phyloP scores from a whole-genome alignment of 2,888 invertebrate genomes.

The Tethea ocularis region DNA sequence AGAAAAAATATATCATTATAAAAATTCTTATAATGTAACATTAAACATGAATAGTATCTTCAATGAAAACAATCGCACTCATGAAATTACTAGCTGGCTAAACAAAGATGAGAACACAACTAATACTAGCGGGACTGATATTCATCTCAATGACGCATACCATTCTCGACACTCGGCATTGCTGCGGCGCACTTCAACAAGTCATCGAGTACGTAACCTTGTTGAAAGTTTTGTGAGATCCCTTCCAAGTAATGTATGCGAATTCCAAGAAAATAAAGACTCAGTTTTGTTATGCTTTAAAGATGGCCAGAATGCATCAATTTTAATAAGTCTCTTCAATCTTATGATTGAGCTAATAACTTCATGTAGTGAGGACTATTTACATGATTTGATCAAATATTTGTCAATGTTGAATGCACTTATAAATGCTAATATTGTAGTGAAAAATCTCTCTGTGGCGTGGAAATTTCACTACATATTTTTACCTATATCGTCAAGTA shows the following conservation, averaged over 20 bases:
- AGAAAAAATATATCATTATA: constrained; percentile 70
- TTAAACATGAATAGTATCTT: constrained; percentile 60
- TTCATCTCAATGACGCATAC: constrained; percentile 50
- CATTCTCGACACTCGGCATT: constrained; percentile 47
- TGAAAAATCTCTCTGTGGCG: constrained; percentile 68
- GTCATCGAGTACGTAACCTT: constrained; percentile 55
- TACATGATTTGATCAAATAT: constrained; percentile 59
- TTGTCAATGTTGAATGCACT: constrained; percentile 62
- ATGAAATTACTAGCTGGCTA: constrained; percentile 47
- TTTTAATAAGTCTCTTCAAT: constrained; percentile 58
- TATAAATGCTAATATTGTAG: constrained; percentile 59
- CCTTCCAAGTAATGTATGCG: constrained; percentile 19
- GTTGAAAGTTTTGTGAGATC: constrained; percentile 59
- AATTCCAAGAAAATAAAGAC: constrained; percentile 26
- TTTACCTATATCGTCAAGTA: constrained; percentile 68
- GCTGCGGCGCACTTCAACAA: constrained; percentile 61
- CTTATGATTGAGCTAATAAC: constrained; percentile 60
- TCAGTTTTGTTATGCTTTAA: constrained; percentile 52
- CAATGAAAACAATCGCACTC: constrained; percentile 49
- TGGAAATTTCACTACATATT: constrained; percentile 79
- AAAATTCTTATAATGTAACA: constrained; percentile 63
- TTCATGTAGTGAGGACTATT: constrained; percentile 64
- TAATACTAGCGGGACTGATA: constrained; percentile 48
- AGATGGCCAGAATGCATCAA: constrained; percentile 57
- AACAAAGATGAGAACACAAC: constrained; percentile 33